phyloP scores from a whole-genome alignment of 2,797 vertebrate species.

The Mormyrops boulengeri region DNA sequence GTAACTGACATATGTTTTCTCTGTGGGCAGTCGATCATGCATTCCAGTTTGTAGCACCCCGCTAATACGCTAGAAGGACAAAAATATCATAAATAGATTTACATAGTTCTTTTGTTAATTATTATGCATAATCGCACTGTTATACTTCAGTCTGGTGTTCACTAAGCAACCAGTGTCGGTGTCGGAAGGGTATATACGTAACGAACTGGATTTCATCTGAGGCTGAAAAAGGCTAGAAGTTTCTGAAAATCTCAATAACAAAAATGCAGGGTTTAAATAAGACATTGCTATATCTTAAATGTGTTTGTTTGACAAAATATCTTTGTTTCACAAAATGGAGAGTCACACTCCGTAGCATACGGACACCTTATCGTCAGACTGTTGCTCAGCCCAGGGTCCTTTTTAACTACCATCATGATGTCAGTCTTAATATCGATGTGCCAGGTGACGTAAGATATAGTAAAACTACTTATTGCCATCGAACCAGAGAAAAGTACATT shows the following conservation, averaged over 20 bases:
- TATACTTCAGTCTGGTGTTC: background rate
- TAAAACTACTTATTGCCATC: background rate
- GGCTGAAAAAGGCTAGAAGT: background rate
- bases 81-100: conserved; percentile 7
- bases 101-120: background rate
- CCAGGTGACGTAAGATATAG: background rate
- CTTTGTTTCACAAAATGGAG: background rate
- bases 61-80: background rate
- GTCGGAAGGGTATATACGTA: background rate
- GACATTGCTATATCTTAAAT: background rate
- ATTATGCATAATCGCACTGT: background rate
- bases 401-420: background rate
- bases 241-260: background rate
- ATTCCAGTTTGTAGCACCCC: background rate
- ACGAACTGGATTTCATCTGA: background rate
- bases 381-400: background rate
- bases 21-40: background rate
- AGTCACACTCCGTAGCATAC: background rate
- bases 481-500: background rate
- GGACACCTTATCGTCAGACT: background rate
- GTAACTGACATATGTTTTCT: background rate
- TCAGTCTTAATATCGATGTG: background rate
- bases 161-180: background rate
- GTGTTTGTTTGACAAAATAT: background rate
- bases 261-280: background rate